phyloP scores from a whole-genome alignment of 2,888 invertebrate genomes.

The Chrysomela aeneicollis region DNA sequence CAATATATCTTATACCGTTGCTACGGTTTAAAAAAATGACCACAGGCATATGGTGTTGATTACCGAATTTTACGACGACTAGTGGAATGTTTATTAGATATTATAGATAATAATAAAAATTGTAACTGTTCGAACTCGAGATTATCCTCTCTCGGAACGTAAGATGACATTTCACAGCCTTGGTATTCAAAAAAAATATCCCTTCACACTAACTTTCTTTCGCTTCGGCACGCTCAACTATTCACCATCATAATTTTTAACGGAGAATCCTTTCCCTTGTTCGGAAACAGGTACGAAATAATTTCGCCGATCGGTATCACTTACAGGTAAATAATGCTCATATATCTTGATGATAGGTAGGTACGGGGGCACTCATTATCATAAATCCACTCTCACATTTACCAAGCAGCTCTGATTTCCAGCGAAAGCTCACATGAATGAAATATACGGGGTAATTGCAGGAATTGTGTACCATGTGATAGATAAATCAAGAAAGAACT shows the following conservation, averaged over 20 bases:
- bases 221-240: neutral
- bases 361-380: neutral
- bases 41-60: too few relatives aligned
- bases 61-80: too few relatives aligned
- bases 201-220: neutral
- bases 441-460: neutral
- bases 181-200: too few relatives aligned
- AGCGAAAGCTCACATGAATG: neutral
- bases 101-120: too few relatives aligned
- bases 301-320: neutral
- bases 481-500: too few relatives aligned
- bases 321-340: neutral
- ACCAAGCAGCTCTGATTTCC: neutral
- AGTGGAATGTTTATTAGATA: too few relatives aligned
- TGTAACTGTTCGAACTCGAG: too few relatives aligned
- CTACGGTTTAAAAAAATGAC: too few relatives aligned
- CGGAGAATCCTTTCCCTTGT: neutral
- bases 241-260: neutral
- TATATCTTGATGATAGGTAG: neutral
- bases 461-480: neutral
- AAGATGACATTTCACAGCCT: too few relatives aligned
- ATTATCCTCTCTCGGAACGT: too few relatives aligned
- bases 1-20: too few relatives aligned
- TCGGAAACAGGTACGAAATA: neutral
- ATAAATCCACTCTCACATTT: neutral